Evolutionary conservation across 1,140 invertebrate genomes (phyloP), one percentile per base, ranked within the genome.

Genomic region (Trichomalopsis sarcophagae): DNA sequence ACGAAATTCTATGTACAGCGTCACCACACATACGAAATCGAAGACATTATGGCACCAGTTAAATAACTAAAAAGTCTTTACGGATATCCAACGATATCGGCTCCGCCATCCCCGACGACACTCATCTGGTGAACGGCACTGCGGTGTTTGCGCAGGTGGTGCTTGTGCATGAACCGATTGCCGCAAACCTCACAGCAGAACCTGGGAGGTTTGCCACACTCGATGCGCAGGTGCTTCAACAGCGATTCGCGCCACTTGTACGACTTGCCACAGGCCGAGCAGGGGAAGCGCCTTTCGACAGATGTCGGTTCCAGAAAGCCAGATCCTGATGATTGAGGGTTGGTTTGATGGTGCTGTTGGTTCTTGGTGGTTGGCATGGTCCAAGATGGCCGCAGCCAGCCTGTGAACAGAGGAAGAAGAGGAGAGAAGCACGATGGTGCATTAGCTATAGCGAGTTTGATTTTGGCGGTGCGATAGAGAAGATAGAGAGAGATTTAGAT

Each of bases 201-300:
- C 82, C 91, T 90, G 5, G 93, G 92, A 36, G 90, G 89, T 77
- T 91, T 91, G 5, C 92, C 91, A 78, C 92, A 93, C 36, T 93
- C 92, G 77, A 92, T 88, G 1, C 91, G 88, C 44, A 87, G 89
- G 86, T 93, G 92, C 27, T 94, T 94, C 36, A 93, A 92, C 5
- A 95, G 88, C 14, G 95, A 94, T 84, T 93, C 92, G 78, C 94
- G 94, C 89, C 94, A 94, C 21, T 93, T 94, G 91, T 96, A 96
- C 71, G 90, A 89, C 86, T 95, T 94, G n/a, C 94, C 94, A 87
- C 95, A 96, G 23, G 91, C 91, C 4, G 80, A 27, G n/a, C 87
- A 88, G 0, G 27, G 50, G 40, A 44, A 87, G 1, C 77, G 77
- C 62, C 40, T 85, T 7, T 84, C 82, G 47, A 23, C 47, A 66